Percentiles rank a stretch among this genome's conserved stretches.
Conservation (phyloP, 2,113 vertebrate genomes). For the Poicephalus meyeri region DNA sequence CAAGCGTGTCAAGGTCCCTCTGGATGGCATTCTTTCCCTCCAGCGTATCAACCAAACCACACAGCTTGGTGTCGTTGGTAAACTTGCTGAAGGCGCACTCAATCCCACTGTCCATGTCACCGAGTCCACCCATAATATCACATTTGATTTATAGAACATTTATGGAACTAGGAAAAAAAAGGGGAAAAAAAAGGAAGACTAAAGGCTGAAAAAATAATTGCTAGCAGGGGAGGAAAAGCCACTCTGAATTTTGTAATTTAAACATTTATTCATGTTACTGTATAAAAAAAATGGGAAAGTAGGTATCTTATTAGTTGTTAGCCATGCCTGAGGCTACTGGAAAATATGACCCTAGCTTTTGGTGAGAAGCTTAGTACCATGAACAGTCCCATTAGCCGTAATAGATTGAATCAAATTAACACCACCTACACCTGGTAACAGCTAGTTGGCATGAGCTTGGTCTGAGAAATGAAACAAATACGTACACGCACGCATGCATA, state of each 20-base stretch:
- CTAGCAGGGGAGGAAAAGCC: neutral
- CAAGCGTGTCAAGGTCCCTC: too few species aligned
- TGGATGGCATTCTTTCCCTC: too few species aligned
- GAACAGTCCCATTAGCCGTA: neutral
- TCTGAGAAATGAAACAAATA: neutral
- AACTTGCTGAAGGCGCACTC: too few species aligned
- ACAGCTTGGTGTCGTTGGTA: too few species aligned
- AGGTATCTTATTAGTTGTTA: neutral
- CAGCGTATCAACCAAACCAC: too few species aligned
- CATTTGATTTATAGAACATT: neutral
- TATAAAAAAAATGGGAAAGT: neutral
- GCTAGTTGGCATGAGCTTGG: neutral
- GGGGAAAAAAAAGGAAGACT: accelerated
- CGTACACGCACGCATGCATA: accelerated
- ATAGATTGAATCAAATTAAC: neutral
- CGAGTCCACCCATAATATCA: neutral
- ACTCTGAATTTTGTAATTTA: neutral
- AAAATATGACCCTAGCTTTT: neutral
- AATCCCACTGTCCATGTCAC: too few species aligned
- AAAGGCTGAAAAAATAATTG: neutral
- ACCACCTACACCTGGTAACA: neutral
- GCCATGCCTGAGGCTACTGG: neutral
- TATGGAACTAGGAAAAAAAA: neutral
- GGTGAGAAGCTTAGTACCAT: neutral
- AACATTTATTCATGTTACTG: neutral